A percentile compares a stretch with the other conserved stretches of the same genome.
These are phyloP conservation scores for Orchesella cincta DNA, from an alignment of 1,140 invertebrate genomes.

Conservation along the genomic window DNA sequence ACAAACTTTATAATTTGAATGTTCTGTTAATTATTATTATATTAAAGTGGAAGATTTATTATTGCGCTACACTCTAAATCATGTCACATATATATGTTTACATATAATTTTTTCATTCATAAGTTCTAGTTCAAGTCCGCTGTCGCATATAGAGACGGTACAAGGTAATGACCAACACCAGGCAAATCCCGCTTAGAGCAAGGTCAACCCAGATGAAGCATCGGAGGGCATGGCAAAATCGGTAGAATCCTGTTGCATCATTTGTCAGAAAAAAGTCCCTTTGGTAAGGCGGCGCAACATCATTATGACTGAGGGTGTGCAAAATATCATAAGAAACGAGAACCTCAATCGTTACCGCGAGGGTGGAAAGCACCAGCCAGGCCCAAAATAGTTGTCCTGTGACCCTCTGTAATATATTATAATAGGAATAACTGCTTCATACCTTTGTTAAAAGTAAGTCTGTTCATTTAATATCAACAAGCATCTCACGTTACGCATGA, in stretches of 20 bases:
- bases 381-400: slow-evolving; percentile 12
- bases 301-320: slow-evolving; percentile 24
- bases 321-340: slow-evolving; percentile 2
- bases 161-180: background rate
- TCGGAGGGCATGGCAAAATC: background rate
- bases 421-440: too few species aligned
- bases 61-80: too few species aligned
- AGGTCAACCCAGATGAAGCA: slow-evolving; percentile 8
- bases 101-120: too few species aligned
- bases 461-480: background rate
- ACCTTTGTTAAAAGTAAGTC: too few species aligned
- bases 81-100: too few species aligned
- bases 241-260: slow-evolving; percentile 22
- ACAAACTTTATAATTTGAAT: too few species aligned
- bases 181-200: background rate
- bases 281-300: background rate
- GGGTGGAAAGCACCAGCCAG: slow-evolving; percentile 2
- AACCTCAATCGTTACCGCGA: slow-evolving; percentile 5
- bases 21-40: too few species aligned
- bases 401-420: background rate
- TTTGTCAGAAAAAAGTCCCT: slow-evolving; percentile 18
- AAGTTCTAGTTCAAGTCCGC: too few species aligned
- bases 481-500: background rate
- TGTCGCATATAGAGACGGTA: background rate
- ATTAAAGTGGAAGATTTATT: too few species aligned